Conservation (phyloP, 2,113 vertebrate species). For the Tringa solitaria region DNA sequence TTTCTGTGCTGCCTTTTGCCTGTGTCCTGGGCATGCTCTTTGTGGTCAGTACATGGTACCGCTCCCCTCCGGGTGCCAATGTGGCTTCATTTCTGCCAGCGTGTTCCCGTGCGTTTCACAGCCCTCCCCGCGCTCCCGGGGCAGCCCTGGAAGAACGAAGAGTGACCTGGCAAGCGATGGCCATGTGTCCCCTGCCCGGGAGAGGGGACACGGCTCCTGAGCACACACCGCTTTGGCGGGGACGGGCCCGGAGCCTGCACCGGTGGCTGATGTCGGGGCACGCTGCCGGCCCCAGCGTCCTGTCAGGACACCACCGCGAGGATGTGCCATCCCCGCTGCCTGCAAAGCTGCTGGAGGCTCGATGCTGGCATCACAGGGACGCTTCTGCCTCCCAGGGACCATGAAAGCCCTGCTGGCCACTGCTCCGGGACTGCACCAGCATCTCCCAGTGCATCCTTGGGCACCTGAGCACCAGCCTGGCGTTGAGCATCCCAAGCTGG, state of each 20-base stretch:
- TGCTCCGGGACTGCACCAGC: background rate
- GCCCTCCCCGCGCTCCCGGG: rapidly evolving
- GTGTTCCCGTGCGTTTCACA: rapidly evolving
- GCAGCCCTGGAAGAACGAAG: rapidly evolving
- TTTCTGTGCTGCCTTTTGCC: background rate
- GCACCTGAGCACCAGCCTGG: background rate
- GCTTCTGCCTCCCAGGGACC: background rate
- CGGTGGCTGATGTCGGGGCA: background rate
- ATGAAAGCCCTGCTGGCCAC: rapidly evolving
- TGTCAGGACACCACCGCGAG: rapidly evolving
- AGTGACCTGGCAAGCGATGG: rapidly evolving
- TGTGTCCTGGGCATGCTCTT: background rate
- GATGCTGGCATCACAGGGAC: background rate
- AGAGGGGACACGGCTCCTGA: background rate
- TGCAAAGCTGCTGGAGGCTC: background rate
- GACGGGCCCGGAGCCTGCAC: background rate
- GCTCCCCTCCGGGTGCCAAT: background rate
- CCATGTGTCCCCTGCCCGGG: rapidly evolving
- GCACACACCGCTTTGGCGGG: rapidly evolving
- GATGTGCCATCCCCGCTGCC: background rate
- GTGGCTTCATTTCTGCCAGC: background rate
- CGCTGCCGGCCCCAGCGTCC: background rate
- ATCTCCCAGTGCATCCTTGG: background rate
- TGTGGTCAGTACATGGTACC: background rate
- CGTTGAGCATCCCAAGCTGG: rapidly evolving